Percentiles rank a stretch among this genome's conserved stretches.
Evolutionary conservation across 2,797 vertebrate genomes (phyloP).

Genomic region (Myoxocephalus aenaeus): DNA sequence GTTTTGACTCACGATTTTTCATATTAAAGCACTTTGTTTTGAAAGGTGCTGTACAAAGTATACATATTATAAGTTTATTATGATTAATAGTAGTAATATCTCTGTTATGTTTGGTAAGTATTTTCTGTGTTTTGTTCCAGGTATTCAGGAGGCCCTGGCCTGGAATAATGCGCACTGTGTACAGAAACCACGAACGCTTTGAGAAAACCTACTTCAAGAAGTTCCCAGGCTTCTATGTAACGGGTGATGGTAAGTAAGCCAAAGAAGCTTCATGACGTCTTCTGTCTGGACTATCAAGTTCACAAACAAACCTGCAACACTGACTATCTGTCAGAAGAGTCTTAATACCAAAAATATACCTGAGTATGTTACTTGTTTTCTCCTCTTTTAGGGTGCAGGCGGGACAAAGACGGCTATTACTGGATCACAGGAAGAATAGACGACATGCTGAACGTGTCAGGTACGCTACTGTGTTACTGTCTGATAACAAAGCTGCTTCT

Average conservation of each 20-base stretch:
- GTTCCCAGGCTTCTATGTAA: constrained; percentile 88
- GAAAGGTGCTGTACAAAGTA: not conserved
- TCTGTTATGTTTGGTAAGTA: not conserved
- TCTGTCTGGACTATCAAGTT: not conserved
- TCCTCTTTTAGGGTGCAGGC: constrained; percentile 80
- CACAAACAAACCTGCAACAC: no score
- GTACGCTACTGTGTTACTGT: constrained; percentile 53
- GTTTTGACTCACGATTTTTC: not conserved
- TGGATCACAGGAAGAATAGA: constrained; percentile 90
- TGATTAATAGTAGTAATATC: not conserved
- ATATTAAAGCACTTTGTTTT: not conserved
- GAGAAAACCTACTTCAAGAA: constrained; percentile 88
- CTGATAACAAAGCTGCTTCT: constrained; percentile 6
- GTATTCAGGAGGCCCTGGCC: constrained; percentile 88
- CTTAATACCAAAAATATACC: not conserved
- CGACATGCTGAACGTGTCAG: constrained; percentile 90
- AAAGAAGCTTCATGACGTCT: not conserved
- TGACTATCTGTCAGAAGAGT: not conserved
- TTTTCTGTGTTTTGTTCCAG: constrained; percentile 57
- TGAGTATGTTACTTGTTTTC: constrained; percentile 22
- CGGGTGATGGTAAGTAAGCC: constrained; percentile 84
- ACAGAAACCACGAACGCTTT: constrained; percentile 84
- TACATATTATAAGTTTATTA: not conserved
- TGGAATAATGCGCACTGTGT: constrained; percentile 86
- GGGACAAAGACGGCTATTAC: constrained; percentile 89